Conservation (phyloP, 1,140 invertebrate species). For the Trichonephila clavipes region DNA sequence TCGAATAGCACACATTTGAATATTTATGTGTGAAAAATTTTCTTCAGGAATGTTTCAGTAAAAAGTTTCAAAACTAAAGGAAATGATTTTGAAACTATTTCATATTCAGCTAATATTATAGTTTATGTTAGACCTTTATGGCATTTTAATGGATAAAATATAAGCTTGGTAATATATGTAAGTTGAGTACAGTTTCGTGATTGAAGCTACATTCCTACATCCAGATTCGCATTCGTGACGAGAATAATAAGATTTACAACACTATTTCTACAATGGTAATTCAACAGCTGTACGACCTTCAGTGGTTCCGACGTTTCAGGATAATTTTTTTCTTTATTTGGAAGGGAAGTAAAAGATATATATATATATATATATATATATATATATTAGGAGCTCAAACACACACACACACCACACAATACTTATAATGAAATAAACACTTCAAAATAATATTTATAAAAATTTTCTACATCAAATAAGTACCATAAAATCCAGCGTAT, state of each 20-base stretch:
- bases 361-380: too few relatives aligned
- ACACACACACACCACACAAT: not conserved
- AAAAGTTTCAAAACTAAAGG: not conserved
- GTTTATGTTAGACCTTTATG: not conserved
- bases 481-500: too few relatives aligned
- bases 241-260: conserved; percentile 18
- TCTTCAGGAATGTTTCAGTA: not conserved
- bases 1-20: too few relatives aligned
- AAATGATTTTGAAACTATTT: not conserved
- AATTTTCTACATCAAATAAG: too few relatives aligned
- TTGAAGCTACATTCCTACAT: conserved; percentile 19
- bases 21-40: too few relatives aligned
- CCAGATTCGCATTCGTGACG: conserved; percentile 9
- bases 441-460: too few relatives aligned
- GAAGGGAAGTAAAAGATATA: not conserved
- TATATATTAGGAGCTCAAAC: not conserved
- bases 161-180: not conserved
- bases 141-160: not conserved
- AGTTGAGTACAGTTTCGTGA: not conserved
- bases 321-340: not conserved
- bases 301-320: not conserved
- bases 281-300: not conserved
- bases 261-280: not conserved
- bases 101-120: not conserved
- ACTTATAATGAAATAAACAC: too few relatives aligned